phyloP scores from a whole-genome alignment of 2,797 vertebrate genomes.

The Coreius guichenoti region DNA sequence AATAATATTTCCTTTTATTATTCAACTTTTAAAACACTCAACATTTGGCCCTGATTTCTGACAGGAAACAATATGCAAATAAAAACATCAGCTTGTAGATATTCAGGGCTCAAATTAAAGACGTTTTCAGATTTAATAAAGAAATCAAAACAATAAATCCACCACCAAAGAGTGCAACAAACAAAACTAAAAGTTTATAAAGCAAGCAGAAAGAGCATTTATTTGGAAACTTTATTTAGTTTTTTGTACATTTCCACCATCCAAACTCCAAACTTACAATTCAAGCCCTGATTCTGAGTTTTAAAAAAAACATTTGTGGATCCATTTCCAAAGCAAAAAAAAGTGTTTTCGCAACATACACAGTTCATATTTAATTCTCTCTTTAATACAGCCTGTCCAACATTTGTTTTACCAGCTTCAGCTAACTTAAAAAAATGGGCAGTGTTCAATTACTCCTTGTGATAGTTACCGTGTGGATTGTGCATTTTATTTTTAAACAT shows the following conservation, averaged over 20 bases:
- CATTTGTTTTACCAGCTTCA: conserved; percentile 54
- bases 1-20: conserved; percentile 70
- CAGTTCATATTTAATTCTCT: conserved; percentile 70
- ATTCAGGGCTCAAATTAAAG: conserved; percentile 61
- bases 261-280: conserved; percentile 66
- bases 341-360: conserved; percentile 56
- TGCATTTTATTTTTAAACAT: conserved; percentile 68
- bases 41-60: conserved; percentile 59
- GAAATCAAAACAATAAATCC: conserved; percentile 65
- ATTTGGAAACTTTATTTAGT: conserved; percentile 85
- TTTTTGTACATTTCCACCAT: conserved; percentile 76
- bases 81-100: conserved; percentile 58
- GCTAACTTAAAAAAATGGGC: conserved; percentile 63
- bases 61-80: conserved; percentile 61
- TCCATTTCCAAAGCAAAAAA: conserved; percentile 50
- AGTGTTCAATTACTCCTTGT: conserved; percentile 57
- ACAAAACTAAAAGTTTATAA: conserved; percentile 68
- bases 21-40: conserved; percentile 67
- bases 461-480: conserved; percentile 72
- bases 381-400: conserved; percentile 55
- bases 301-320: conserved; percentile 60
- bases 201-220: conserved; percentile 81
- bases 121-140: conserved; percentile 63
- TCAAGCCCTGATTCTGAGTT: conserved; percentile 68
- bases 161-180: conserved; percentile 74